Percentiles rank a stretch among this genome's conserved stretches.
These are phyloP conservation scores for Prunella fulvescens DNA, from an alignment of 2,113 vertebrate species.

Conservation along the genomic window DNA sequence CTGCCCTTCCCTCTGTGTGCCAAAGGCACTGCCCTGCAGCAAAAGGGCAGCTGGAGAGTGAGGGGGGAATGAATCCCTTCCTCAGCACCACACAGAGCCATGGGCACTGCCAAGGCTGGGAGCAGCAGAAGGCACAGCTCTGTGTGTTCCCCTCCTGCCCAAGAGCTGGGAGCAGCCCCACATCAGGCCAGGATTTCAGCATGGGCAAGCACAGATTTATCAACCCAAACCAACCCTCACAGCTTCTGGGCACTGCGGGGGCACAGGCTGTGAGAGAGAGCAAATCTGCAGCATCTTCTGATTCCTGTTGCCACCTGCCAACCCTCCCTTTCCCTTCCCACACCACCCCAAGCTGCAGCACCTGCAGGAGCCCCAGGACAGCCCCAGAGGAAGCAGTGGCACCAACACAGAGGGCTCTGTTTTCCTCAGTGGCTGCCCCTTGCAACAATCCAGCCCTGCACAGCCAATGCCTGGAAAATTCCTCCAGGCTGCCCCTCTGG, in stretches of 20 bases:
- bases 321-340: background rate
- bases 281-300: background rate
- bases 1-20: background rate
- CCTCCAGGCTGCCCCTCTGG: background rate
- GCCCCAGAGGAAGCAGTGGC: background rate
- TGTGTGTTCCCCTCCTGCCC: background rate
- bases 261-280: background rate
- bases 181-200: background rate
- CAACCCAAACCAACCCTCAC: background rate
- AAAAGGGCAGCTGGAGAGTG: background rate
- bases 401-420: background rate
- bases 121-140: background rate
- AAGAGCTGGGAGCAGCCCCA: background rate
- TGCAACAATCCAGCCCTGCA: background rate
- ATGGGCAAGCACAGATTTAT: rapidly evolving
- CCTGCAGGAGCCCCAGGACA: background rate
- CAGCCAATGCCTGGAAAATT: background rate
- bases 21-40: background rate
- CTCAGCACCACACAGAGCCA: background rate
- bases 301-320: background rate
- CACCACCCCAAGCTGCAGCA: background rate
- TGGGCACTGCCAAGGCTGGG: background rate
- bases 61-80: background rate
- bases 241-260: background rate
- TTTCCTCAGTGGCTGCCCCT: background rate